These are phyloP conservation scores for Aix galericulata DNA, from an alignment of 2,113 vertebrate species.

Conservation along the genomic window DNA sequence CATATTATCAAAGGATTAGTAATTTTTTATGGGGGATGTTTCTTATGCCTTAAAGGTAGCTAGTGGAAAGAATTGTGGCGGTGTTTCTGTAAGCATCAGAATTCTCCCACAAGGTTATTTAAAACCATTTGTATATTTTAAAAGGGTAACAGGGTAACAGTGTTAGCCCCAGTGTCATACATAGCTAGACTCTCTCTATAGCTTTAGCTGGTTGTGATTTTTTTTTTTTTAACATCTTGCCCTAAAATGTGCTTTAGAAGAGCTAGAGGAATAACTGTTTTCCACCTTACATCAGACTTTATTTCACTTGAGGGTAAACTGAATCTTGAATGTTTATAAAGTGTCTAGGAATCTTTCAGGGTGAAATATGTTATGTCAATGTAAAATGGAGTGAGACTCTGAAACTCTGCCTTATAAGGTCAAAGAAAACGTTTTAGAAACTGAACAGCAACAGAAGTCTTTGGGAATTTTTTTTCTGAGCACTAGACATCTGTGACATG, in stretches of 20 bases:
- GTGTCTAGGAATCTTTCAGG: not conserved
- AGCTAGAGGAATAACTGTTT: not conserved
- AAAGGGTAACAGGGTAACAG: not conserved
- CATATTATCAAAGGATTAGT: not conserved
- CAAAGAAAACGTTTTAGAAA: not conserved
- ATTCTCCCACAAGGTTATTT: not conserved
- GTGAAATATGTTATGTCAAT: not conserved
- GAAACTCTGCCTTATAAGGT: not conserved
- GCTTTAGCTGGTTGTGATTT: not conserved
- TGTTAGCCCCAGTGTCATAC: not conserved
- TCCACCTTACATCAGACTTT: not conserved
- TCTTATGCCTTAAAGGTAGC: not conserved
- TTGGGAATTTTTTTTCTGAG: not conserved
- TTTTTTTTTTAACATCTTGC: not conserved
- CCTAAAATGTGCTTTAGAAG: not conserved
- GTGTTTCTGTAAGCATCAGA: not conserved
- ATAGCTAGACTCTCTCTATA: not conserved
- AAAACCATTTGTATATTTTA: not conserved
- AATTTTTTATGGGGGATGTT: not conserved
- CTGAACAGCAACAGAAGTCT: not conserved
- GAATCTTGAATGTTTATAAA: not conserved
- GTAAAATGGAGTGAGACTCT: not conserved
- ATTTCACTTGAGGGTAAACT: not conserved
- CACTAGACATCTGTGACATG: not conserved
- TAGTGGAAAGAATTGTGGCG: not conserved